Evolutionary conservation across 2,888 invertebrate genomes (phyloP), one percentile per base, ranked within the genome.

Genomic region (Clostera curtula): DNA sequence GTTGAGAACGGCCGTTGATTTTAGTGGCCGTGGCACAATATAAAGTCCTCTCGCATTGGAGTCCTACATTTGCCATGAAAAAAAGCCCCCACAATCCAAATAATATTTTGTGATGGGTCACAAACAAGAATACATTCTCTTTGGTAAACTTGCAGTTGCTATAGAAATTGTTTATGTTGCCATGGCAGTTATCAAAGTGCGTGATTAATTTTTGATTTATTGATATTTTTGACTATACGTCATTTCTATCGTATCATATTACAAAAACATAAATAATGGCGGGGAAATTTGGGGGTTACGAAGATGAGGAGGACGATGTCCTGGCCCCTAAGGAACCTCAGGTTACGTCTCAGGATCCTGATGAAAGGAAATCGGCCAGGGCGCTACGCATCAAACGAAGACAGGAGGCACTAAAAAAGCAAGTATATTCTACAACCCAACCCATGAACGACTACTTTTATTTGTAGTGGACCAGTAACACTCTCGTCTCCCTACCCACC

Each of bases 331-430:
- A 79, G 31, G 88, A 88, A 44, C 88, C 88, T 1, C 86, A 87
- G 43, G 75, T 89, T 15, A 85, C 83, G 1, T 91, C 92, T 0
- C 53, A 61, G 3, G 88, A 91, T 62, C 87, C 90, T 5, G 83
- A 86, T 24, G 92, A 92, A 63, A 72, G 93, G 45, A 92, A 92
- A 67, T 79, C 89, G 19, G 93, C 89, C 0, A 84, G 93, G 31
- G 75, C 86, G 34, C 61, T 89, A 25, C 84, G 93, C 23, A 91
- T 93, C 52, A 85, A 89, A 60, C 85, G 86, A 31, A 77, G 89
- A 36, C 70, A 85, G 36, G 88, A 88, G 31, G 87, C 86, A n/a
- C 53, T 87, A 12, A 85, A 86, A 62, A 87, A 82, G 86, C 86
- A 68, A 42, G 37, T 28, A 9, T 17, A 17, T 5, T 21, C 12